These are phyloP conservation scores for Orgyia antiqua DNA, from an alignment of 2,888 invertebrate genomes.

Conservation along the genomic window DNA sequence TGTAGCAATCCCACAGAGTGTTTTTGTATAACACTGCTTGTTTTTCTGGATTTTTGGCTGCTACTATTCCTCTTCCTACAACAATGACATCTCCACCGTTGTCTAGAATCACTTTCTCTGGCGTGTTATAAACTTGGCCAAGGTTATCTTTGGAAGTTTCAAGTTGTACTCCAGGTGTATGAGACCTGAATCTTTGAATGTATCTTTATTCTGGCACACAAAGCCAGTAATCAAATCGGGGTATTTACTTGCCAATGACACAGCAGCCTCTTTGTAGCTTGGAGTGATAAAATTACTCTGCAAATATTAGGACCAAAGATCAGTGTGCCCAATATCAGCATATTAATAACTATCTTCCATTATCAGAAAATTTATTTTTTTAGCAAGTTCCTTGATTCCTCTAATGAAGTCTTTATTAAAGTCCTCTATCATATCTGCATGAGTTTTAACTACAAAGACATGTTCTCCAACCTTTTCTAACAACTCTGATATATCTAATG, in stretches of 20 bases:
- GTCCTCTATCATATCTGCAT: constrained; percentile 92
- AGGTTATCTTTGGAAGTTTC: constrained; percentile 83
- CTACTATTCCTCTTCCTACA: constrained; percentile 94
- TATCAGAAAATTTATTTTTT: constrained; percentile 89
- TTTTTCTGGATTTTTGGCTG: constrained; percentile 80
- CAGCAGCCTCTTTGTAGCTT: constrained; percentile 82
- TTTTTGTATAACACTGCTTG: constrained; percentile 85
- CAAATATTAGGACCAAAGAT: constrained; percentile 83
- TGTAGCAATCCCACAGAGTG: constrained; percentile 81
- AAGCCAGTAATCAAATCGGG: constrained; percentile 90
- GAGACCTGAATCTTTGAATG: constrained; percentile 83
- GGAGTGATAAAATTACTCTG: constrained; percentile 77
- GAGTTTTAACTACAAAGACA: constrained; percentile 93
- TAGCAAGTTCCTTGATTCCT: constrained; percentile 82
- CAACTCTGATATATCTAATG: constrained; percentile 84
- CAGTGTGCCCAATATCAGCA: constrained; percentile 97
- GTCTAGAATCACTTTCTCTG: constrained; percentile 86
- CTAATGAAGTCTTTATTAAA: constrained; percentile 82
- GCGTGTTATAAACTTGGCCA: constrained; percentile 92
- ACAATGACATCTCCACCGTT: constrained; percentile 95
- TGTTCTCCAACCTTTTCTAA: constrained; percentile 88
- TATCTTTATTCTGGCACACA: constrained; percentile 89
- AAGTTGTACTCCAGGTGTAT: constrained; percentile 95
- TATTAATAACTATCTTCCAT: constrained; percentile 99
- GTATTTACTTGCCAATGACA: constrained; percentile 84